Evolutionary conservation across 2,797 vertebrate species (phyloP).

Genomic region (Cirrhinus mrigala): DNA sequence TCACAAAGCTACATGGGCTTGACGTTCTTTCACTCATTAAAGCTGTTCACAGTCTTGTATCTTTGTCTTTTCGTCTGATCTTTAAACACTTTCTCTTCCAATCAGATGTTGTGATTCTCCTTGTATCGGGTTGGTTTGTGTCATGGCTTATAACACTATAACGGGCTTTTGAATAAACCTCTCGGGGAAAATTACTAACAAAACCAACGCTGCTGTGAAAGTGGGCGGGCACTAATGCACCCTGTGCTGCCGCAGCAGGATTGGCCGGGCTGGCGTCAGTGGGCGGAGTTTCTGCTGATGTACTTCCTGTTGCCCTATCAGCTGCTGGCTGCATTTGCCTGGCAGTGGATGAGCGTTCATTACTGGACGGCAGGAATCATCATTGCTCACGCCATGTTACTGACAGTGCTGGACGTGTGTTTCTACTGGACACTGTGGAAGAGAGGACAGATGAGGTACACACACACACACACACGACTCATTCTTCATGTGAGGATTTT

Average conservation of each 20-base stretch:
- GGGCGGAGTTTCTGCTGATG: conserved; percentile 91
- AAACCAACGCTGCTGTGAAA: too few species aligned
- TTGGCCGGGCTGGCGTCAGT: conserved; percentile 88
- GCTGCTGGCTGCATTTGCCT: conserved; percentile 93
- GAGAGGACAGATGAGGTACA: conserved; percentile 83
- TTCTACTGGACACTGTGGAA: conserved; percentile 89
- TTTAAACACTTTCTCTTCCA: too few species aligned
- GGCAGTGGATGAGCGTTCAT: conserved; percentile 92
- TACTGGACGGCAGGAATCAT: conserved; percentile 95
- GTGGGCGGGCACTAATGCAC: not conserved
- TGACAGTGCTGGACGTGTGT: conserved; percentile 85
- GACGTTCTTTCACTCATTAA: too few species aligned
- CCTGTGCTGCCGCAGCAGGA: conserved; percentile 61
- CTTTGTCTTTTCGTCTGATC: too few species aligned
- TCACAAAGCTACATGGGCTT: too few species aligned
- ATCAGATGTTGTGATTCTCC: conserved; percentile 51
- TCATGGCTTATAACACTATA: too few species aligned
- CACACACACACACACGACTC: not conserved
- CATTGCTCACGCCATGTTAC: conserved; percentile 90
- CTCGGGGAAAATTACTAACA: not conserved
- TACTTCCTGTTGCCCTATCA: conserved; percentile 91
- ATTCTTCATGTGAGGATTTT: not conserved
- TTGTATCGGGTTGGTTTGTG: conserved; percentile 46
- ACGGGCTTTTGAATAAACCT: not conserved
- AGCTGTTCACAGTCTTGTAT: too few species aligned